Base-by-base conservation (phyloP, 2,113 vertebrate genomes). In the Ammospiza caudacuta region DNA sequence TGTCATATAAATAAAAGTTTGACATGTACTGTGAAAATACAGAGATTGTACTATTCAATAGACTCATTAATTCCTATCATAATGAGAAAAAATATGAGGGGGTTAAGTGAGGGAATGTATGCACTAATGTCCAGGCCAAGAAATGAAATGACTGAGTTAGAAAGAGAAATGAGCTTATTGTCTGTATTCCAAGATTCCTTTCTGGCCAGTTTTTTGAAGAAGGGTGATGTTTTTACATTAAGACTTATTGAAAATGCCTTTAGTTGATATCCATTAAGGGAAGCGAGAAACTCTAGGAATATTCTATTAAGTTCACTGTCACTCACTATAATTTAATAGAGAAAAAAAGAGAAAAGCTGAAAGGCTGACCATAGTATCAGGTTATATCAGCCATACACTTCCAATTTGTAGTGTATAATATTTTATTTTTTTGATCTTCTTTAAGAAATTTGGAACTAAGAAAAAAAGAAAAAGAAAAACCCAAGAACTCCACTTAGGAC, bases 161-260 rank as follows among this genome's bases (percentile, higher is more conserved):
- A 85, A 89, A 79, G 89, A 77, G 29, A 89, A 93, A 90, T 82
- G 28, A 85, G n/a, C 4, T 15, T 90, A 52, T 91, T 92, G 75
- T 88, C 85, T 15, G 12, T 80, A 54, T 85, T 95, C 79, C 95
- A 95, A 92, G 59, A 77, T 86, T 86, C 59, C 43, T 92, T 69
- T 66, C n/a, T 58, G 70, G 75, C 12, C 58, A 90, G 59, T 15
- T 92, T 94, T 94, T 15, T 80, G 55, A 94, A 86, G 41, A 80
- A 82, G 59, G 35, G 13, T 76, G 46, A 46, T 74, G 9, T 80
- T 92, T 90, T 92, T 76, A 69, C 23, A 59, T 44, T n/a, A 51
- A 41, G 31, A 29, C 17, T 39, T 72, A 92, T 7, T 37, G 25
- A 73, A 72, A 61, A 23, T 31, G 24, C n/a, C 25, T 83, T 57